Base-by-base conservation (phyloP, 2,888 invertebrate species). In the Cinara cedri region DNA sequence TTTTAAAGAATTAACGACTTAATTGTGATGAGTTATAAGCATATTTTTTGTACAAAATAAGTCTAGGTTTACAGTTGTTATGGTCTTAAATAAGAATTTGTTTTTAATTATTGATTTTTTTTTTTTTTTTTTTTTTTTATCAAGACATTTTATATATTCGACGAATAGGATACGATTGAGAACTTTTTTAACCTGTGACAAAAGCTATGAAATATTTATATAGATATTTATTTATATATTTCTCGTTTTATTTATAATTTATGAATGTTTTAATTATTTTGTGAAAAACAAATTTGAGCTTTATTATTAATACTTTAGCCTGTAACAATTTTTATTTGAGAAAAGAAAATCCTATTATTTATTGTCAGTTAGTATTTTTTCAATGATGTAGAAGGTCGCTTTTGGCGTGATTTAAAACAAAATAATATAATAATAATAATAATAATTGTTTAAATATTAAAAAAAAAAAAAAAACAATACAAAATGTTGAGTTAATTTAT, bases 151-250 rank as follows among this genome's bases (percentile, higher is more conserved):
- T 78, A 78, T 78, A 78, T 78, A 78, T 78, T 78, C 68, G 78
- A 78, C 78, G 78, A 49, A 78, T 78, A 78, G 78, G 78, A 78
- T 51, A 78, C 78, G 78, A 78, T 78, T 78, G 78, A 78, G 78
- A 78, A 78, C 78, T 70, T 78, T 78, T 78, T 78, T 78, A 78
- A 78, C 78, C 78, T 78, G 78, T 78, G 78, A 78, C 66, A 70
- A 78, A 70, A 70, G 68, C 78, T 78, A 78, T 74, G 74, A 70
- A 78, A 78, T 78, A 78, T 78, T 78, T 78, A 78, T 78, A 78
- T 78, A 78, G 78, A 78, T 78, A 78, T 78, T 78, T 78, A 78
- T 78, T 78, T 78, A 78, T 78, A 78, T 78, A 78, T 78, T 78
- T 78, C 78, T 78, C 70, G 78, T 78, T 78, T 78, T 78, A 78